phyloP scores from a whole-genome alignment of 2,888 invertebrate species.

The Eledona agricola region DNA sequence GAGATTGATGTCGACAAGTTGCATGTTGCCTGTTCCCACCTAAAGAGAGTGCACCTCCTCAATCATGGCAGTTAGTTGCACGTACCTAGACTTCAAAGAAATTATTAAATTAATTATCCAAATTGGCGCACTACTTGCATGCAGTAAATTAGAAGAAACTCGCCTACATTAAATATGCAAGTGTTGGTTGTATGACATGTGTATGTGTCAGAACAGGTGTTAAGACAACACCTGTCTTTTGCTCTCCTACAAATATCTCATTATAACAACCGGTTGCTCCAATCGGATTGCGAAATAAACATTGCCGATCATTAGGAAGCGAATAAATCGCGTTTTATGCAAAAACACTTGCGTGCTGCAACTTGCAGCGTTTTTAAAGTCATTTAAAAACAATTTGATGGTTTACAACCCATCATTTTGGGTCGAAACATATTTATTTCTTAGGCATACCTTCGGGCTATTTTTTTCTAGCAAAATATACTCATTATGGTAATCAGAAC shows the following conservation, averaged over 20 bases:
- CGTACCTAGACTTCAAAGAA: constrained; percentile 9
- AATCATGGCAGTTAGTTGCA: background rate
- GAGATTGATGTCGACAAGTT: too few relatives aligned
- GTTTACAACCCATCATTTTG: constrained; percentile 34
- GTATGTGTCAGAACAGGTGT: constrained; percentile 53
- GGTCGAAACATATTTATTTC: constrained; percentile 16
- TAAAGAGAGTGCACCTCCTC: constrained; percentile 1
- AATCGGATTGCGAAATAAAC: constrained; percentile 23
- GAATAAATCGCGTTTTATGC: constrained; percentile 33
- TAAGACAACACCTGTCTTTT: constrained; percentile 49
- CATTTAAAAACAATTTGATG: constrained; percentile 34
- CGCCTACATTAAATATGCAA: constrained; percentile 28
- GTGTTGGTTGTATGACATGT: constrained; percentile 46
- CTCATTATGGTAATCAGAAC: constrained; percentile 25
- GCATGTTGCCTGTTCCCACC: too few relatives aligned
- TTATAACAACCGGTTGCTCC: constrained; percentile 31
- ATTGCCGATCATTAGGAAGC: constrained; percentile 24
- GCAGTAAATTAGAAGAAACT: constrained; percentile 34
- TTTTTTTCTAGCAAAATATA: constrained; percentile 11
- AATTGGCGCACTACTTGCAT: constrained; percentile 26
- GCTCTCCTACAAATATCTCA: constrained; percentile 39
- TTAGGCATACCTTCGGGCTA: background rate
- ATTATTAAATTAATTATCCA: constrained; percentile 27
- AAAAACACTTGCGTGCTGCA: constrained; percentile 27
- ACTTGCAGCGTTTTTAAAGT: constrained; percentile 16